These are phyloP conservation scores for Caloenas nicobarica DNA, from an alignment of 2,113 vertebrate genomes.

Conservation along the genomic window DNA sequence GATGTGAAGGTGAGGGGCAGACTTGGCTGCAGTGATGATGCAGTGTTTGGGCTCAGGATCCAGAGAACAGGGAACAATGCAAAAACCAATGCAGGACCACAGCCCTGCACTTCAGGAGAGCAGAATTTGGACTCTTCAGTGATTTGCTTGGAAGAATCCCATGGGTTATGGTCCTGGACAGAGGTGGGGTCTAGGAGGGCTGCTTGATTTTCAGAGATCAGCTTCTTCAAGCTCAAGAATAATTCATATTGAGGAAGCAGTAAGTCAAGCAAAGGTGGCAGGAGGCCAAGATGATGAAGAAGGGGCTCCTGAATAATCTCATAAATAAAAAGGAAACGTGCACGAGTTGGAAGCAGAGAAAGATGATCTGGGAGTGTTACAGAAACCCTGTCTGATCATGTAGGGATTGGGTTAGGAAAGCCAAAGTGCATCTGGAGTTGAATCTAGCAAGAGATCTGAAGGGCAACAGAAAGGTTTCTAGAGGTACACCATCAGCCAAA, in stretches of 20 bases:
- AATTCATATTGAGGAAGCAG: background rate
- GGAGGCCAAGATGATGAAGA: background rate
- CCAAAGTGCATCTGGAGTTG: too few species aligned
- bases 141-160: background rate
- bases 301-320: background rate
- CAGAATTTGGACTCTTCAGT: background rate
- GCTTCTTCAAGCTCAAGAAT: background rate
- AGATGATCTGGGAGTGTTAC: too few species aligned
- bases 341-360: too few species aligned
- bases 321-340: background rate
- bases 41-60: background rate
- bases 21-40: background rate
- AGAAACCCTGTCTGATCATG: too few species aligned
- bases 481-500: too few species aligned
- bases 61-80: background rate
- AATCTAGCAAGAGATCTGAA: too few species aligned
- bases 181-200: background rate
- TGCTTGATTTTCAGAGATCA: background rate
- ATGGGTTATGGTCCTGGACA: background rate
- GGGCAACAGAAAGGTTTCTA: too few species aligned
- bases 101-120: background rate
- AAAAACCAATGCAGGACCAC: background rate
- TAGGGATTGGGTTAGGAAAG: too few species aligned
- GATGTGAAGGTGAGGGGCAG: too few species aligned
- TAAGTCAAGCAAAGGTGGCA: background rate